Evolutionary conservation across 2,113 vertebrate genomes (phyloP).

Genomic region (Galemys pyrenaicus): DNA sequence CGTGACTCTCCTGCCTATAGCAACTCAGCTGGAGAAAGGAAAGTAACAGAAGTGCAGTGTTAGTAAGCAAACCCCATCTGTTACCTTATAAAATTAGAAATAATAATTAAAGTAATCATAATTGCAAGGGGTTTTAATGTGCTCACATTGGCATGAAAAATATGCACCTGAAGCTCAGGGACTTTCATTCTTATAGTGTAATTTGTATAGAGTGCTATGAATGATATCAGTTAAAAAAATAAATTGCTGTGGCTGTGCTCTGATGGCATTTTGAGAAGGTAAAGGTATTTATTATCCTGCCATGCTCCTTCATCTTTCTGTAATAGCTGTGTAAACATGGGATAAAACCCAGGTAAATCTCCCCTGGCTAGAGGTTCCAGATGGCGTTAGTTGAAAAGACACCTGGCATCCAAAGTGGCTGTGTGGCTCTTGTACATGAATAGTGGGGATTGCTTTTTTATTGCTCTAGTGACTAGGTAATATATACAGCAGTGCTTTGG

Average conservation of each 20-base stretch:
- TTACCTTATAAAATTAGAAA: conserved; percentile 46
- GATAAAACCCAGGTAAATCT: background rate
- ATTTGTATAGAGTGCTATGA: background rate
- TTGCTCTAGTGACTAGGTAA: background rate
- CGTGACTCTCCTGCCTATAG: background rate
- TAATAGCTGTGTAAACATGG: conserved; percentile 3
- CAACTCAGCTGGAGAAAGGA: background rate
- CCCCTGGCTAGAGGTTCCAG: background rate
- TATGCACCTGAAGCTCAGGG: background rate
- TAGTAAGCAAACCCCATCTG: background rate
- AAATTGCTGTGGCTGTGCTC: background rate
- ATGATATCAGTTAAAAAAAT: conserved; percentile 6
- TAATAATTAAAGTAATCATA: conserved; percentile 9
- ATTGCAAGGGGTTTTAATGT: conserved; percentile 19
- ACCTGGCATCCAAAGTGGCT: background rate
- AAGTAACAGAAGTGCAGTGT: background rate
- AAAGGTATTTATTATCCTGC: background rate
- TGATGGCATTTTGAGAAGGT: background rate
- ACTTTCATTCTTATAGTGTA: conserved; percentile 44
- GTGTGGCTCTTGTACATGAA: background rate
- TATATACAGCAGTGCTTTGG: background rate
- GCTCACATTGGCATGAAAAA: conserved; percentile 14
- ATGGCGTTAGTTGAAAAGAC: background rate
- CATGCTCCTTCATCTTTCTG: background rate
- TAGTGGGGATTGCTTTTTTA: background rate